Evolutionary conservation across 92 coral and sea anemone species (phyloP).

Genomic region (Palythoa heliodiscus): DNA sequence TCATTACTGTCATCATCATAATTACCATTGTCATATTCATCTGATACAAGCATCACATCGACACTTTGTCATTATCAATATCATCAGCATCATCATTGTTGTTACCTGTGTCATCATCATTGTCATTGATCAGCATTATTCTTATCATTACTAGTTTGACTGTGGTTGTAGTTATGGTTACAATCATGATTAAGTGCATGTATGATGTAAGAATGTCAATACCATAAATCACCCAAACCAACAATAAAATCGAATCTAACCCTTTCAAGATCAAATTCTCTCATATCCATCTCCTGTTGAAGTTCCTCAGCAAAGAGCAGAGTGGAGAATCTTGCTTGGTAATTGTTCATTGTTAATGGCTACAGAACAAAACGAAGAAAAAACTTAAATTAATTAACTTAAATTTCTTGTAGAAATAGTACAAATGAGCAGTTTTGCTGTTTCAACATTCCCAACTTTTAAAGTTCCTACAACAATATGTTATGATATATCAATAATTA

Average conservation of each 20-base stretch:
- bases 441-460: not conserved
- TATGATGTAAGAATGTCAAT: no score
- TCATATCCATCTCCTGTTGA: conserved; percentile 96
- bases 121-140: no score
- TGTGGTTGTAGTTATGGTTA: no score
- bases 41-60: not conserved
- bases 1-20: no score
- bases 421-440: no score
- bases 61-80: not conserved
- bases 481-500: no score
- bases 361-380: conserved; percentile 14
- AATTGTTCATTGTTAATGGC: conserved; percentile 80
- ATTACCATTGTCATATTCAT: not conserved
- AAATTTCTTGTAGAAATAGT: no score
- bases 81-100: not conserved
- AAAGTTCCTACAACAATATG: no score
- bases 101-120: not conserved
- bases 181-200: no score
- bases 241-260: conserved; percentile 30
- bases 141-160: no score
- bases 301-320: conserved; percentile 88
- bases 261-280: conserved; percentile 85
- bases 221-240: not conserved
- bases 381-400: no score
- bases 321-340: conserved; percentile 77